Evolutionary conservation across 2,888 invertebrate genomes (phyloP), one percentile per base, ranked within the genome.

Genomic region (Drosophila picticornis): DNA sequence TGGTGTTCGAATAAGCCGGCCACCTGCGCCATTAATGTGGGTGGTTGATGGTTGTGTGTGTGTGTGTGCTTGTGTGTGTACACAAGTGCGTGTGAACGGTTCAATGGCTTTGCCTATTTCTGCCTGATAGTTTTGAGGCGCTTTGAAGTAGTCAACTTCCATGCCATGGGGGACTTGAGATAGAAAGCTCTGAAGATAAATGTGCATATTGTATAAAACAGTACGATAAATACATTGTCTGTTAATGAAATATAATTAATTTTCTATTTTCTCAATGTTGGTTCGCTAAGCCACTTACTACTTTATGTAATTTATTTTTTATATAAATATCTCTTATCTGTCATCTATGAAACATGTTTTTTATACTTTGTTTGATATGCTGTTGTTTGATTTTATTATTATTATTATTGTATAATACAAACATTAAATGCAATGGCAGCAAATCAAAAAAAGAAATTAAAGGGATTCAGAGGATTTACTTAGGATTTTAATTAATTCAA

Each of bases 71-170:
- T n/a, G 16, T 9, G 11, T 43, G 29, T n/a, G 38, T 38, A 34
- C 34, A 34, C 34, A 34, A 34, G n/a, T 50, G 57, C 55, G 7
- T 13, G 22, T 13, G 13, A 46, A 46, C 25, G 59, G 67, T 65
- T 78, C 67, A 65, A 75, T 69, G 67, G 62, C 36, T 77, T 59
- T 70, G 32, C 25, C 13, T 13, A 22, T 55, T 25, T 51, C 32
- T 53, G 27, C 53, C 6, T 46, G 38, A 43, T 56, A 46, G 66
- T 61, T 63, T 67, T 69, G 36, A 66, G 40, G 50, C 48, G 34
- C 56, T 68, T 75, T 68, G 55, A 67, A 57, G 52, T 48, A 71
- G 11, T 46, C 46, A 48, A 58, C 27, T 2, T 46, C 4, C 25
- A 29, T 56, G 25, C 40, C 7, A 68, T 40, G 25, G 25, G 53